Evolutionary conservation across 2,113 vertebrate genomes (phyloP).

Genomic region (Menidia beryllina): DNA sequence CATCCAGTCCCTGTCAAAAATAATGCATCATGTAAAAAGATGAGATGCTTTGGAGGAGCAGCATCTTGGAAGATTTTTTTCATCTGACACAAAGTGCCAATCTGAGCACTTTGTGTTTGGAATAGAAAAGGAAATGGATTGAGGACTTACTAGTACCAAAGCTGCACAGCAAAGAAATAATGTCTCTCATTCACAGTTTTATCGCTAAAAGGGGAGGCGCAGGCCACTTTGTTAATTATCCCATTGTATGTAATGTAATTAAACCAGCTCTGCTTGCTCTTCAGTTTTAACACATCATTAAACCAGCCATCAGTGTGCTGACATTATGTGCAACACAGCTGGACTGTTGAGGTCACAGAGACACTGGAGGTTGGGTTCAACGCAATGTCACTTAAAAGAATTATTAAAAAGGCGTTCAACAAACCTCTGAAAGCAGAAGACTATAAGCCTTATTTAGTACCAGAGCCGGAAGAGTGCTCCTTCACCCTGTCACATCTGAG

Average conservation of each 20-base stretch:
- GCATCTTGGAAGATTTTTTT: constrained; percentile 17
- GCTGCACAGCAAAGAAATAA: constrained; percentile 14
- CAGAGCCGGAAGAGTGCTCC: not conserved
- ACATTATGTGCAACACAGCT: not conserved
- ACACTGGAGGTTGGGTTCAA: constrained; percentile 22
- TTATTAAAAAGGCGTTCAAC: not conserved
- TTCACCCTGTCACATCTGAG: constrained; percentile 14
- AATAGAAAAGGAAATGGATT: constrained; percentile 19
- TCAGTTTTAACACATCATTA: constrained; percentile 46
- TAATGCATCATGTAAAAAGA: constrained; percentile 51
- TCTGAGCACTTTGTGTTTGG: constrained; percentile 24
- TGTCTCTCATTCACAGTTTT: constrained; percentile 49
- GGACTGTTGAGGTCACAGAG: constrained; percentile 11
- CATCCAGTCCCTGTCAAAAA: constrained; percentile 31
- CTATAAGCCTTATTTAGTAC: constrained; percentile 1
- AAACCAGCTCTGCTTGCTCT: constrained; percentile 30
- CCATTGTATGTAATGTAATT: constrained; percentile 42
- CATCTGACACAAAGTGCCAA: constrained; percentile 22
- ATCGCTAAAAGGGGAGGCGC: constrained; percentile 15
- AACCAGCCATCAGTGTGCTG: constrained; percentile 12
- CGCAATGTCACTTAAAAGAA: constrained; percentile 3
- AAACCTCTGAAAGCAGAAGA: not conserved
- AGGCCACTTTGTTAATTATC: constrained; percentile 52
- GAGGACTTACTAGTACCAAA: constrained; percentile 7
- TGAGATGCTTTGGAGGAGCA: constrained; percentile 21